Conservation (phyloP, 2,888 invertebrate genomes). For the Oscheius sp. region DNA sequence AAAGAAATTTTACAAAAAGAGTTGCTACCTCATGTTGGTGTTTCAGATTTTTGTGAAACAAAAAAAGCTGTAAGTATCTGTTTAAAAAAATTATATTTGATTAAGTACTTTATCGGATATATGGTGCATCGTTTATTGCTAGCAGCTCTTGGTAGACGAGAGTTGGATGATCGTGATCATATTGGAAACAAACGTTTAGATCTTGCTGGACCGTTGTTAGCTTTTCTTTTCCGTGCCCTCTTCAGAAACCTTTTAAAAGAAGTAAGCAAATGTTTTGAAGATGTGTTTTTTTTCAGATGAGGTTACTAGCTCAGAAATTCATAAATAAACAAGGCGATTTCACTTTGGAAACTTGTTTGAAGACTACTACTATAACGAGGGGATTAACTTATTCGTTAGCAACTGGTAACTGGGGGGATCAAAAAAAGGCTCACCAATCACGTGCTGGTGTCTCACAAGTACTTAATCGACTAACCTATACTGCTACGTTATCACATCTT, state of each 20-base stretch:
- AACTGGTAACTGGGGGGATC: slow-evolving; percentile 99
- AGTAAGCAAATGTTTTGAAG: slow-evolving; percentile 78
- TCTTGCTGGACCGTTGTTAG: slow-evolving; percentile 93
- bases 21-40: slow-evolving; percentile 99
- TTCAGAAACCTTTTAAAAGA: slow-evolving; percentile 70
- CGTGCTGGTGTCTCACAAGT: slow-evolving; percentile 96
- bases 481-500: slow-evolving; percentile 96
- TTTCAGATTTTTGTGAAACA: slow-evolving; percentile 98
- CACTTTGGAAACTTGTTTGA: slow-evolving; percentile 82
- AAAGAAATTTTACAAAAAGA: slow-evolving; percentile 99
- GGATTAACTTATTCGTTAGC: slow-evolving; percentile 96
- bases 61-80: slow-evolving; percentile 82
- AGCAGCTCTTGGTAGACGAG: slow-evolving; percentile 92
- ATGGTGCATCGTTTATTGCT: slow-evolving; percentile 96
- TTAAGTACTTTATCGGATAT: slow-evolving; percentile 76
- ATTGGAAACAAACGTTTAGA: slow-evolving; percentile 98
- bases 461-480: slow-evolving; percentile 96
- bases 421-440: slow-evolving; percentile 99
- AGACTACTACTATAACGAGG: slow-evolving; percentile 94
- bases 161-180: slow-evolving; percentile 99
- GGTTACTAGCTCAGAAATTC: slow-evolving; percentile 98
- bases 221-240: slow-evolving; percentile 91
- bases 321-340: slow-evolving; percentile 99
- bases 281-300: slow-evolving; percentile 80
- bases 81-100: no score